These are phyloP conservation scores for Archivesica marissinica DNA, from an alignment of 1,140 invertebrate genomes.

Conservation along the genomic window DNA sequence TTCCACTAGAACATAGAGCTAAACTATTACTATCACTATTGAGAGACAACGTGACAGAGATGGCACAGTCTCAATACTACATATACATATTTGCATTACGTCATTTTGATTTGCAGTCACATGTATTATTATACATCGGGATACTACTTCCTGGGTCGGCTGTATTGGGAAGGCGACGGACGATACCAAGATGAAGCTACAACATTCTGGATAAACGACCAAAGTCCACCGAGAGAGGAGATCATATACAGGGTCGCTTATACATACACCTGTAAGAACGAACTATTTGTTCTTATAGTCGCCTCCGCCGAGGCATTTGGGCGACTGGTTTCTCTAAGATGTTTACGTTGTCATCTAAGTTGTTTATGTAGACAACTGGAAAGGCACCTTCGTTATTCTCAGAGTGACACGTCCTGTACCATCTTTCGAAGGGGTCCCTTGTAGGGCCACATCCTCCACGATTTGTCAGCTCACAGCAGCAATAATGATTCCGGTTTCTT, in stretches of 20 bases:
- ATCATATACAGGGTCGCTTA: conserved; percentile 3
- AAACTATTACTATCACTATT: not conserved
- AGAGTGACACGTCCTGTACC: no score
- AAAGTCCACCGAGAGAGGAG: not conserved
- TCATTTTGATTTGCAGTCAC: not conserved
- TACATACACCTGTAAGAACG: not conserved
- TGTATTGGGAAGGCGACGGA: not conserved
- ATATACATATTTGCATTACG: not conserved
- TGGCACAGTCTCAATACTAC: not conserved
- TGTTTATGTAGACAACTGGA: no score
- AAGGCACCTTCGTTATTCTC: no score
- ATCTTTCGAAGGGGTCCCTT: no score
- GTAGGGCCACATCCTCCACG: no score
- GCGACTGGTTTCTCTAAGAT: no score
- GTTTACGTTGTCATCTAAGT: no score
- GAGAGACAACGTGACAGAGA: not conserved
- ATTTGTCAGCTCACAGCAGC: no score
- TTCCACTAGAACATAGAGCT: not conserved
- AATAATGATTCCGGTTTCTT: no score
- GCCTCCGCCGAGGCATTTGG: no score
- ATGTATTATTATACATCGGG: not conserved
- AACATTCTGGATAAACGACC: not conserved
- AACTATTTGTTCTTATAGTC: no score
- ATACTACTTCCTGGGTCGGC: conserved; percentile 19
- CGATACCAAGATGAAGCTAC: not conserved